Conservation (phyloP, 2,113 vertebrate species). For the Pelmatolapia mariae region DNA sequence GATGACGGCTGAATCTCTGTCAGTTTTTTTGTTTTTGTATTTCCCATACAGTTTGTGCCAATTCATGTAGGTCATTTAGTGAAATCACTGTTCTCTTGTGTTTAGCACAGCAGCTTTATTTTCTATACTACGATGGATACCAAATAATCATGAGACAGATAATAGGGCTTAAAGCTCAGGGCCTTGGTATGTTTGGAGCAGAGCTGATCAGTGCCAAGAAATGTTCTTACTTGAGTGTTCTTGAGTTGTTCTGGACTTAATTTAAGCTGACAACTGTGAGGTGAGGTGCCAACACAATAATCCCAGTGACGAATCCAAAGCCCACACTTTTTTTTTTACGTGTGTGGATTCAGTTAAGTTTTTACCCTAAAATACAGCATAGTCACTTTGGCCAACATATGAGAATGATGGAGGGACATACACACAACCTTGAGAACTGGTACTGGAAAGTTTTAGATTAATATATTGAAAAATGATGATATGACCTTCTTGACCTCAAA, state of each 20-base stretch:
- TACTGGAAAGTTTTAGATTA: background rate
- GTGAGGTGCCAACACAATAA: background rate
- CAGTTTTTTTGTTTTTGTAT: background rate
- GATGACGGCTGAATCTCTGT: background rate
- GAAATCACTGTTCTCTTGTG: background rate
- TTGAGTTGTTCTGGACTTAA: slow-evolving; percentile 8
- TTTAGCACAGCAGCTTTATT: background rate
- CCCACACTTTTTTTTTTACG: background rate
- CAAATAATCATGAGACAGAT: background rate
- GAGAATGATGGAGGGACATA: background rate
- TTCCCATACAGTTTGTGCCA: background rate
- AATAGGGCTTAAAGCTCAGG: background rate
- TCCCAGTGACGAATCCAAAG: slow-evolving; percentile 7
- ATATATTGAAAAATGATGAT: background rate
- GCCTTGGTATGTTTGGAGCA: background rate
- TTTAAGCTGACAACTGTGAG: slow-evolving; percentile 32
- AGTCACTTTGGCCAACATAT: background rate
- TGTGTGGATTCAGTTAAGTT: background rate
- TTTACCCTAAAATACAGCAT: background rate
- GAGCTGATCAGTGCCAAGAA: background rate
- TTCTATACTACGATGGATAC: background rate
- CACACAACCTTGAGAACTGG: background rate
- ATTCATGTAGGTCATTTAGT: background rate
- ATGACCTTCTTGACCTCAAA: background rate
- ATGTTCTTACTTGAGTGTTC: background rate